Evolutionary conservation across 2,113 vertebrate genomes (phyloP).

Genomic region (Caranx ignobilis): DNA sequence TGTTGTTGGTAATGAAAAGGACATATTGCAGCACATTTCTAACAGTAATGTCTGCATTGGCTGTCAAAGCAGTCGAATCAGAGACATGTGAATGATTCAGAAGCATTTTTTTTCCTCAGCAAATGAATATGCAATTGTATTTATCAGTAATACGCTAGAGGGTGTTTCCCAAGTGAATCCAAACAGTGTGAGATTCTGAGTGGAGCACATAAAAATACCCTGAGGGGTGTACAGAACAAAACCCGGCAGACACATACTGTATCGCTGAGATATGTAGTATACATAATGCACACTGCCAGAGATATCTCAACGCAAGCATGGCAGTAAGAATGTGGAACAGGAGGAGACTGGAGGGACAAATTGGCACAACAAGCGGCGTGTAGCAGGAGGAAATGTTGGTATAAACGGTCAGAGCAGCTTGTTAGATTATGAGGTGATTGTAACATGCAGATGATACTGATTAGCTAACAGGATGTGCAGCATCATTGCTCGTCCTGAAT

Average conservation of each 20-base stretch:
- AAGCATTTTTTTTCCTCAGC: slow-evolving; percentile 17
- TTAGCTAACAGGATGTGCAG: slow-evolving; percentile 22
- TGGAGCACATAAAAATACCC: slow-evolving; percentile 51
- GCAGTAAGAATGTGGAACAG: slow-evolving; percentile 45
- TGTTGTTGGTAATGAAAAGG: slow-evolving; percentile 45
- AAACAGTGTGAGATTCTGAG: slow-evolving; percentile 58
- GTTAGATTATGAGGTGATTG: slow-evolving; percentile 16
- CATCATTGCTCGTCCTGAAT: neutral
- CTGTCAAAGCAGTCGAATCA: slow-evolving; percentile 41
- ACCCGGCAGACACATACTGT: slow-evolving; percentile 47
- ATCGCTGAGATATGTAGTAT: slow-evolving; percentile 45
- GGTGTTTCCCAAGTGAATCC: slow-evolving; percentile 58
- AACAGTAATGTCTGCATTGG: slow-evolving; percentile 11
- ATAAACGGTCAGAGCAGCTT: slow-evolving; percentile 18
- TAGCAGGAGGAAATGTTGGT: slow-evolving; percentile 22
- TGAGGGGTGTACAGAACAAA: slow-evolving; percentile 48
- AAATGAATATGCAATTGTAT: slow-evolving; percentile 65
- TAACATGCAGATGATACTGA: slow-evolving; percentile 24
- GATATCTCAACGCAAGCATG: slow-evolving; percentile 29
- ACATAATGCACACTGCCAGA: slow-evolving; percentile 40
- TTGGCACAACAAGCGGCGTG: slow-evolving; percentile 28
- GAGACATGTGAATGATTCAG: slow-evolving; percentile 54
- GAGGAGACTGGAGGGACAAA: slow-evolving; percentile 31
- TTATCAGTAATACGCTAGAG: slow-evolving; percentile 47
- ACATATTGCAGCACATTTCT: slow-evolving; percentile 26